Base-by-base conservation (phyloP, 2,797 vertebrate genomes). In the Molossus molossus region DNA sequence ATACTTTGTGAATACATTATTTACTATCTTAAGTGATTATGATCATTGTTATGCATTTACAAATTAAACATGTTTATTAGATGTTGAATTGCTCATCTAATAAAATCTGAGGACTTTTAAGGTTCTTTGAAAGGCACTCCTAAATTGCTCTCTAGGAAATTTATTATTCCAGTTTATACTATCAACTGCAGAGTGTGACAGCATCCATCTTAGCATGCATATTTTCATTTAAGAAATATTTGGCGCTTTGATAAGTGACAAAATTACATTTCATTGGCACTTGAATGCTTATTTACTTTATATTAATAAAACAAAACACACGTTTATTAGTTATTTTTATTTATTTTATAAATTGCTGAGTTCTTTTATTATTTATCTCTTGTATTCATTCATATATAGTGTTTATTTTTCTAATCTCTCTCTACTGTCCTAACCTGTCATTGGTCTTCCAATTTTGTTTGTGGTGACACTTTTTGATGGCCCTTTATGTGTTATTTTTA, bases 251-350 rank as follows among this genome's bases (percentile, higher is more conserved):
- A 60, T 88, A 87, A 60, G 37, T 94, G 76, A 94, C 60, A 90
- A 84, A 97, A 92, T 90, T 96, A 37, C 14, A 95, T 94, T 87
- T 94, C 9, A 62, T 82, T 94, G 88, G 12, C 88, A 55, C 57
- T 33, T 90, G 70, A 69, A 53, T 62, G 80, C 94, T 94, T 8
- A 80, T 53, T 60, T 89, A 57, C 85, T 92, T 88, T 79, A 62
- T 95, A 60, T 84, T 94, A 89, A 57, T 91, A 76, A 79, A 20
- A 89, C 50, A 60, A 76, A 93, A 70, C n/a, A 67, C 4, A 70
- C 45, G 4, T 91, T 92, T 77, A 37, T 87, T 76, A 82, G 6
- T 60, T 4, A 53, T 84, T 94, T 95, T 62, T 60, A 15, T 86
- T 65, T 82, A 8, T 69, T 79, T 88, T 82, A 75, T 83, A 12